phyloP scores from a whole-genome alignment of 2,113 vertebrate species.

The Opisthocomus hoazin region DNA sequence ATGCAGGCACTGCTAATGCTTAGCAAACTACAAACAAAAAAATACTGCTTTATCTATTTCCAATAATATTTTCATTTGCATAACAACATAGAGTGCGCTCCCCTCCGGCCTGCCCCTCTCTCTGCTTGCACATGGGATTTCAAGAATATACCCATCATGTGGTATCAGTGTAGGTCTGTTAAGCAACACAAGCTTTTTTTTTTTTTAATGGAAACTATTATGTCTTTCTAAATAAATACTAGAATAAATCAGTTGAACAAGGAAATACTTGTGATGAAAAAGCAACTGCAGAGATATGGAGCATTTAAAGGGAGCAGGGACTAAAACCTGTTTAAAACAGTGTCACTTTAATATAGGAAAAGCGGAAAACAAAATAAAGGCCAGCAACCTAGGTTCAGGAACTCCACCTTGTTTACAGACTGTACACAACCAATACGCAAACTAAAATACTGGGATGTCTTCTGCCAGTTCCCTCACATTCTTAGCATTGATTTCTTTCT shows the following conservation, averaged over 20 bases:
- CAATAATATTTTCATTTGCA: background rate
- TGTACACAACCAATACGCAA: background rate
- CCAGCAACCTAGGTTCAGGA: background rate
- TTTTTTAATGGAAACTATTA: background rate
- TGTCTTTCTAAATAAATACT: background rate
- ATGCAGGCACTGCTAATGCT: background rate
- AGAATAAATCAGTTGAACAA: background rate
- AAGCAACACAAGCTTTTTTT: background rate
- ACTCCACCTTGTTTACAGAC: background rate
- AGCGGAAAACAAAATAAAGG: background rate
- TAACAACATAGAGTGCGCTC: background rate
- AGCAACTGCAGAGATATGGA: background rate
- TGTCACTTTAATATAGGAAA: background rate
- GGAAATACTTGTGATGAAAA: background rate
- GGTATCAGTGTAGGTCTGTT: background rate
- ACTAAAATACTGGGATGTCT: background rate
- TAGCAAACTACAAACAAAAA: background rate
- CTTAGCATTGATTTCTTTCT: background rate
- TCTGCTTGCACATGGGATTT: background rate
- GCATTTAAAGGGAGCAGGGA: background rate
- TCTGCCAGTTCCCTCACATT: background rate
- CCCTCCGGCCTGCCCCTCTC: background rate
- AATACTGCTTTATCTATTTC: background rate
- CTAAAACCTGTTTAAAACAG: background rate
- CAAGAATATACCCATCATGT: background rate